phyloP scores from a whole-genome alignment of 2,797 vertebrate genomes.

The Channallabes apus region DNA sequence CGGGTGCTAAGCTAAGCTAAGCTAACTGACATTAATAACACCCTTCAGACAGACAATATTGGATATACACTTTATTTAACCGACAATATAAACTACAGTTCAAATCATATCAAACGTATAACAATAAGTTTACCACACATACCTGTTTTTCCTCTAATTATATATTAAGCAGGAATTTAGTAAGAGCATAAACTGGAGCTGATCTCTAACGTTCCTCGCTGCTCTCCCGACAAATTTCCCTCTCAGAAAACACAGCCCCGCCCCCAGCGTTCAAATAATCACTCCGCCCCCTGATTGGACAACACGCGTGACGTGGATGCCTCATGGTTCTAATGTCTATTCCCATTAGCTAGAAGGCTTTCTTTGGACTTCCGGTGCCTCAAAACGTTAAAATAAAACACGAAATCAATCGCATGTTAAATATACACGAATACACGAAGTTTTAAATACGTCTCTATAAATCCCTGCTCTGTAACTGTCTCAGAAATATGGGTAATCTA shows the following conservation, averaged over 20 bases:
- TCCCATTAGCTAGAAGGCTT: not conserved
- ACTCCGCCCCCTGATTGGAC: slow-evolving; percentile 26
- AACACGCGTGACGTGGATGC: fast-evolving
- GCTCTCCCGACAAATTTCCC: slow-evolving; percentile 18
- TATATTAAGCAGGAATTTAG: not conserved
- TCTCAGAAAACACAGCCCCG: slow-evolving; percentile 8
- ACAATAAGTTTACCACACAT: not conserved
- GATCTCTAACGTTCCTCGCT: slow-evolving; percentile 10
- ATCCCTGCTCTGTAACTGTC: not conserved
- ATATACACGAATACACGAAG: not conserved
- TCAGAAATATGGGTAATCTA: no score
- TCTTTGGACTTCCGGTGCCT: not conserved
- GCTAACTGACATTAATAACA: not conserved
- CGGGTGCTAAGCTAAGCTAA: no score
- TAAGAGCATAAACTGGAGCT: not conserved
- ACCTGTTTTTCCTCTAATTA: not conserved
- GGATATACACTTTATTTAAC: not conserved
- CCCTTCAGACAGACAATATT: not conserved
- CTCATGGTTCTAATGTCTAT: not conserved
- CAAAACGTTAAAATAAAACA: not conserved
- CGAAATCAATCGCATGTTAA: not conserved
- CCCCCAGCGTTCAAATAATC: slow-evolving; percentile 32
- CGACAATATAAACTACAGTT: not conserved
- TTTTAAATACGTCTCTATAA: not conserved
- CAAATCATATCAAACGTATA: not conserved